Conservation (phyloP, 1,140 invertebrate genomes). For the Himalopsyche phryganea region DNA sequence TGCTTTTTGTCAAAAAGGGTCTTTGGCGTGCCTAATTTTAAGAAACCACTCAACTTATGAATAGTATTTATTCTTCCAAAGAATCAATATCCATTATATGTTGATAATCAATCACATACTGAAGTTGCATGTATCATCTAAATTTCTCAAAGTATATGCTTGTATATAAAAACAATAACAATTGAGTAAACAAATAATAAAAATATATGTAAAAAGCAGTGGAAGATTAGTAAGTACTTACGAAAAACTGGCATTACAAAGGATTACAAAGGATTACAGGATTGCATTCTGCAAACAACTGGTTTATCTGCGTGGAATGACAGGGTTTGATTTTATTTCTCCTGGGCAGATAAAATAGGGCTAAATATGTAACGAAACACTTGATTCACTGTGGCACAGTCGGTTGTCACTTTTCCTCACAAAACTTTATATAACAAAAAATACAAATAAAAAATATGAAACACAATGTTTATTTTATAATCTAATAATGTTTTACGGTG, state of each 20-base stretch:
- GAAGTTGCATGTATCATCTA: constrained; percentile 6
- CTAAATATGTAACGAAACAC: constrained; percentile 6
- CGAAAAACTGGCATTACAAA: constrained; percentile 5
- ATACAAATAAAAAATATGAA: neutral
- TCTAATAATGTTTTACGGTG: constrained; percentile 8
- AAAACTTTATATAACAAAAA: constrained; percentile 4
- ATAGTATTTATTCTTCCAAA: constrained; percentile 7
- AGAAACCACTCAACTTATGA: constrained; percentile 3
- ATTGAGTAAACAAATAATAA: constrained; percentile 12
- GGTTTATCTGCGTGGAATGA: constrained; percentile 7
- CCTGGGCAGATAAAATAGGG: constrained; percentile 9
- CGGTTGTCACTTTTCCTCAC: constrained; percentile 10
- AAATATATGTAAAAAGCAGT: constrained; percentile 9
- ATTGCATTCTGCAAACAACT: constrained; percentile 10
- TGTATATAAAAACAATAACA: constrained; percentile 7
- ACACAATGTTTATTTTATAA: constrained; percentile 29
- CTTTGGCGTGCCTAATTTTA: neutral
- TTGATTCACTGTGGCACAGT: constrained; percentile 10
- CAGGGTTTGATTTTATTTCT: constrained; percentile 8
- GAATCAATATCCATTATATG: constrained; percentile 5
- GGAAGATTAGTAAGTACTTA: constrained; percentile 7
- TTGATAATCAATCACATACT: constrained; percentile 1
- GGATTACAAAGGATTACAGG: constrained; percentile 2
- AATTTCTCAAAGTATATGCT: constrained; percentile 8
- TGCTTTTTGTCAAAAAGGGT: no score